Evolutionary conservation across 2,113 vertebrate species (phyloP).

Genomic region (Gymnobelideus leadbeateri): DNA sequence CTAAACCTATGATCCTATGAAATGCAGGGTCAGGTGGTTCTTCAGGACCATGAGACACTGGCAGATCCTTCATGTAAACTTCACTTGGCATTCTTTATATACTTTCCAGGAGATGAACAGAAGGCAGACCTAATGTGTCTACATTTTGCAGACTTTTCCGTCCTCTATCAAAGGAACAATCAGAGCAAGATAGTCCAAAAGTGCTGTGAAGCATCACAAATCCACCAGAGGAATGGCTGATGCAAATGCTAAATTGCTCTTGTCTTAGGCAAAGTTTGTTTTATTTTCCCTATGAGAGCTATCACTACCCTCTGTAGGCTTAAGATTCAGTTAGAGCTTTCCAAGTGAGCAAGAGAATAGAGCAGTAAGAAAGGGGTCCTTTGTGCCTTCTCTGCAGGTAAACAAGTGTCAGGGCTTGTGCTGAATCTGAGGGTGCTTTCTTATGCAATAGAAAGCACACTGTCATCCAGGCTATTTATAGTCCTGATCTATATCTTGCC

Average conservation of each 20-base stretch:
- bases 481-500: too few species aligned
- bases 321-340: neutral
- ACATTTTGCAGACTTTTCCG: neutral
- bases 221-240: neutral
- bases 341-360: neutral
- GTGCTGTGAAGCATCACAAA: neutral
- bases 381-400: neutral
- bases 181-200: neutral
- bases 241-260: neutral
- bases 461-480: neutral
- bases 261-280: neutral
- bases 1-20: neutral
- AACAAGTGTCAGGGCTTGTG: neutral
- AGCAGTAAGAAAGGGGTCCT: neutral
- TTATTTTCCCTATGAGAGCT: neutral
- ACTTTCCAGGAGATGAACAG: neutral
- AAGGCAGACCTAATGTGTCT: neutral
- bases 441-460: neutral
- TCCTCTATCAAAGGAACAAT: neutral
- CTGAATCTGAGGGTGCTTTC: neutral
- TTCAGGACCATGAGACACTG: neutral
- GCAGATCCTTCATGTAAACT: neutral
- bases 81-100: neutral
- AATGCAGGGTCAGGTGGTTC: neutral
- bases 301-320: neutral